Base-by-base conservation (phyloP, 53 echinoderm and acorn worm genomes). In the Stichopus horrens region DNA sequence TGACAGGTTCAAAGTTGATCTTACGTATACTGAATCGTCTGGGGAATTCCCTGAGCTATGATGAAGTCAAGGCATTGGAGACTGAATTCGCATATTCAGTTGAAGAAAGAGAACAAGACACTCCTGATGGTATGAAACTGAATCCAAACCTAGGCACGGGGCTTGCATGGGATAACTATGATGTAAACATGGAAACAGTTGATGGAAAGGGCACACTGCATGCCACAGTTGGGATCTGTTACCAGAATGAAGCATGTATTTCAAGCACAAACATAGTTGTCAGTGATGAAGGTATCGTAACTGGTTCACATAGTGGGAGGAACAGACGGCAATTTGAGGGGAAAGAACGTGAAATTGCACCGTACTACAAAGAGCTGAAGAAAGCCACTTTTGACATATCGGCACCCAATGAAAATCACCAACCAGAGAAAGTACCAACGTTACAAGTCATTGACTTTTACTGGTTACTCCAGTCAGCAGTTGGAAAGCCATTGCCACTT, bases 151-250 rank as follows among this genome's bases (percentile, higher is more conserved):
- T 67, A 76, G 92, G 87, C 73, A 91, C 91, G 23, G 94, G 92
- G 16, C 81, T 91, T 55, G 92, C 91, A 77, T 94, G 94, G 94
- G 94, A 94, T 73, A 94, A 94, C 56, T 92, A 89, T 77, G 92
- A 94, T 54, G 93, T 88, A 18, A 91, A 91, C 56, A 86, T 87
- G 83, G 92, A 91, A 16, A 94, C 94, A 37, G 54, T 89, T 18
- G 90, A 89, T 77, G 92, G 94, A 37, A 91, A 89, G 58, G 88
- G 90, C 58, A 91, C 94, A 18, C 60, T 94, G 53, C 89, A 95
- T 91, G 95, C 89, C 19, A 95, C 95, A 67, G 95, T 95, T 89
- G 95, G 95, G 13, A 91, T 91, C 37, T 91, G 91, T 52, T 95
- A 95, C 58, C 93, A 93, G 68, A 95, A 90, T 52, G 21, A 57